phyloP scores from a whole-genome alignment of 2,113 vertebrate genomes.

The Vidua chalybeata region DNA sequence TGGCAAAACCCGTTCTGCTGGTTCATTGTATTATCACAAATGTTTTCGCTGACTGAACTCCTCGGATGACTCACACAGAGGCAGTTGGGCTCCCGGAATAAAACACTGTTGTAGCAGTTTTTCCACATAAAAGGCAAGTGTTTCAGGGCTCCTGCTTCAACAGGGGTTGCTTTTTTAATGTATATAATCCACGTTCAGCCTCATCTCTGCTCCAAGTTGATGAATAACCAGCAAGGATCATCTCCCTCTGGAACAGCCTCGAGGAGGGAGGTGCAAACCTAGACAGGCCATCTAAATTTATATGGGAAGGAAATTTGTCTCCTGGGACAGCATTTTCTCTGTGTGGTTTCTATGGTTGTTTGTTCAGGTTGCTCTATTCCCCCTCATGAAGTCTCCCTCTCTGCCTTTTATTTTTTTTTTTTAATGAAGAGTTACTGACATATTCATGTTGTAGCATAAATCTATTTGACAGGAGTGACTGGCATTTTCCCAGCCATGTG shows the following conservation, averaged over 20 bases:
- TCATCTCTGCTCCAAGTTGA: not conserved
- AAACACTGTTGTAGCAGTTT: conserved; percentile 32
- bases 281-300: not conserved
- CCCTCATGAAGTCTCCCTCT: not conserved
- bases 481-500: not conserved
- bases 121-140: conserved; percentile 11
- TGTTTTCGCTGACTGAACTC: conserved; percentile 50
- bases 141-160: conserved; percentile 6
- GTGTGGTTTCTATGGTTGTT: not conserved
- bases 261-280: not conserved
- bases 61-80: conserved; percentile 45
- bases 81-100: conserved; percentile 34
- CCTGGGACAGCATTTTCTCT: not conserved
- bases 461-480: not conserved
- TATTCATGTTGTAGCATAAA: not conserved
- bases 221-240: not conserved
- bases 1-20: conserved; percentile 52
- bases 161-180: not conserved
- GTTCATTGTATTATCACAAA: conserved; percentile 55
- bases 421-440: not conserved
- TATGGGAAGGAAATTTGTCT: not conserved
- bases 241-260: not conserved
- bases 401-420: not conserved
- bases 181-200: not conserved
- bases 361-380: not conserved